Evolutionary conservation across 1,140 invertebrate genomes (phyloP).

Genomic region (Drosophila ohnishii): DNA sequence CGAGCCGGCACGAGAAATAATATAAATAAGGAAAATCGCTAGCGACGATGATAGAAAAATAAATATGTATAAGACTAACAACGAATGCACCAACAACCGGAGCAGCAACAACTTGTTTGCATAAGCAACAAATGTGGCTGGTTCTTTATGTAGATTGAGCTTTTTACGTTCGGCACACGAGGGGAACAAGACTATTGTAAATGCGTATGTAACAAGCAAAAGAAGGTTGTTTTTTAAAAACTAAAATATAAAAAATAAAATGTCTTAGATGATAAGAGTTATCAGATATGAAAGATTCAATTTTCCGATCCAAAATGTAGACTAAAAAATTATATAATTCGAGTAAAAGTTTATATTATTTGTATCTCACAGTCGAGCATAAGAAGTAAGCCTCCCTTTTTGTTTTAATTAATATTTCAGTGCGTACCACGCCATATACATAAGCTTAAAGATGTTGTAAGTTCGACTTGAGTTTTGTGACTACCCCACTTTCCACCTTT

Average conservation of each 20-base stretch:
- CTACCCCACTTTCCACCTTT: too few species aligned
- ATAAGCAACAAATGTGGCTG: conserved; percentile 59
- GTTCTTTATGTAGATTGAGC: neutral
- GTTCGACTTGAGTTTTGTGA: too few species aligned
- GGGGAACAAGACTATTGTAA: neutral
- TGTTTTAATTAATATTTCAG: conserved; percentile 26
- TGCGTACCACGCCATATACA: conserved; percentile 16
- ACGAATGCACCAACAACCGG: conserved; percentile 17
- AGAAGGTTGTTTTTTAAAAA: neutral
- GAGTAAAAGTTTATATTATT: neutral
- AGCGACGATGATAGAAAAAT: conserved; percentile 52
- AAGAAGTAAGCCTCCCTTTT: neutral
- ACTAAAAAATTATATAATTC: neutral
- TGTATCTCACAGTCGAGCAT: neutral
- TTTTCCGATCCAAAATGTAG: neutral
- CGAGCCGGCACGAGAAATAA: conserved; percentile 68
- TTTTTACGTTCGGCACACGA: neutral
- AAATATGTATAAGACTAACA: conserved; percentile 43
- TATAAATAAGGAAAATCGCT: conserved; percentile 73
- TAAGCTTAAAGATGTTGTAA: neutral
- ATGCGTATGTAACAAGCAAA: neutral
- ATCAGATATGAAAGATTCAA: neutral
- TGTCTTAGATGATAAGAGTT: neutral
- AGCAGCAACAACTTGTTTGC: conserved; percentile 65
- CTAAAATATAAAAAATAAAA: neutral